phyloP scores from a whole-genome alignment of 2,113 vertebrate genomes.

The Mustela lutreola region DNA sequence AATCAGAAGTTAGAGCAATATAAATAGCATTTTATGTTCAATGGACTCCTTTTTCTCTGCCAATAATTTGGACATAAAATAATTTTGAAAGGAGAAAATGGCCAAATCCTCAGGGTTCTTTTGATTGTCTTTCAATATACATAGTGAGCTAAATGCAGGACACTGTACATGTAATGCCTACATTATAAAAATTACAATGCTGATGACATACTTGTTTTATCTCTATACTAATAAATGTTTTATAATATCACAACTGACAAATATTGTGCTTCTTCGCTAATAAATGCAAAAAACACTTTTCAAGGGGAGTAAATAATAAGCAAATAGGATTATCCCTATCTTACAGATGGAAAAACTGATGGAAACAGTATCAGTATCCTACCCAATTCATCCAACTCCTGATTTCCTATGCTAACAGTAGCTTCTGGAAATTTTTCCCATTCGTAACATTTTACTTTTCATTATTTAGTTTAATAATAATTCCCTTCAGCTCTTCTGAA shows the following conservation, averaged over 20 bases:
- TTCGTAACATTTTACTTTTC: neutral
- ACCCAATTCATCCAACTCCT: neutral
- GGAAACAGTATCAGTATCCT: neutral
- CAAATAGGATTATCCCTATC: neutral
- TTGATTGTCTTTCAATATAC: neutral
- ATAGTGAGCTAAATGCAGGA: neutral
- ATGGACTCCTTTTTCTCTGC: neutral
- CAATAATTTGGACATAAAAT: slow-evolving; percentile 32
- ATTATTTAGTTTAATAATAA: slow-evolving; percentile 37
- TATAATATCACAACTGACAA: neutral
- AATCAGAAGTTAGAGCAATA: slow-evolving; percentile 32
- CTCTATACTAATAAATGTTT: neutral
- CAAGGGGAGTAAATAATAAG: neutral
- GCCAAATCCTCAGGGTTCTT: slow-evolving; percentile 24
- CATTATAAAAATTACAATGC: neutral
- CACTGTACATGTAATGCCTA: neutral
- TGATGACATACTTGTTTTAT: neutral
- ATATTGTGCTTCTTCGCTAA: neutral
- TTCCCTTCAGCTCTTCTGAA: slow-evolving; percentile 25
- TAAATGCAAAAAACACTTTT: neutral
- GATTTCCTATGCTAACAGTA: neutral
- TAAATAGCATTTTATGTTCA: slow-evolving; percentile 34
- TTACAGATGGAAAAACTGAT: neutral
- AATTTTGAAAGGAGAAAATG: slow-evolving; percentile 40
- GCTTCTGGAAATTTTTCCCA: slow-evolving; percentile 6